Conservation (phyloP, 2,888 invertebrate genomes). For the Pseudococcus jackbeardsleyi region DNA sequence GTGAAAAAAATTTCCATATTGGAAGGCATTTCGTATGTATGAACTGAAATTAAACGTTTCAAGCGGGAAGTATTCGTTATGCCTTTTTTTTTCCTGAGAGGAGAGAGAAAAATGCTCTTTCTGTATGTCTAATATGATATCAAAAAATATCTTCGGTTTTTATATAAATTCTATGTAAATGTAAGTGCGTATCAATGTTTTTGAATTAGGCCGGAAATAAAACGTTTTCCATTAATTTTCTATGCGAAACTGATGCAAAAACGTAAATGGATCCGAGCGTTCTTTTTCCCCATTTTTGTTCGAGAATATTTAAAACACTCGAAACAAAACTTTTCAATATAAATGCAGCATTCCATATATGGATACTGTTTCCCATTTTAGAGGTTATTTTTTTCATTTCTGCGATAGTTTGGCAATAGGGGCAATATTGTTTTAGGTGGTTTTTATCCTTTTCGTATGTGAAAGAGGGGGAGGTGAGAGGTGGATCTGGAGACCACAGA, state of each 20-base stretch:
- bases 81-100: neutral
- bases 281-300: neutral
- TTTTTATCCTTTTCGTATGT: neutral
- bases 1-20: neutral
- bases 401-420: neutral
- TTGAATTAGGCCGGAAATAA: conserved; percentile 48
- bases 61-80: neutral
- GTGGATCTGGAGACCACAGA: no score
- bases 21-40: neutral
- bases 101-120: neutral
- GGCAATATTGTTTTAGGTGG: neutral
- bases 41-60: neutral
- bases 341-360: neutral
- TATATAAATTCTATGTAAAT: conserved; percentile 48
- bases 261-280: conserved; percentile 25
- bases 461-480: neutral
- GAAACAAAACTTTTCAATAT: conserved; percentile 45
- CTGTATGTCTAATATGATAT: neutral
- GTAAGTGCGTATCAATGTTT: conserved; percentile 50
- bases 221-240: conserved; percentile 40
- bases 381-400: conserved; percentile 1
- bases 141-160: conserved; percentile 39
- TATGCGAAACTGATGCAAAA: conserved; percentile 25
- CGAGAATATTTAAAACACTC: conserved; percentile 32
- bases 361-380: neutral